phyloP scores from a whole-genome alignment of 1,140 invertebrate species.

The Ericerus pela region DNA sequence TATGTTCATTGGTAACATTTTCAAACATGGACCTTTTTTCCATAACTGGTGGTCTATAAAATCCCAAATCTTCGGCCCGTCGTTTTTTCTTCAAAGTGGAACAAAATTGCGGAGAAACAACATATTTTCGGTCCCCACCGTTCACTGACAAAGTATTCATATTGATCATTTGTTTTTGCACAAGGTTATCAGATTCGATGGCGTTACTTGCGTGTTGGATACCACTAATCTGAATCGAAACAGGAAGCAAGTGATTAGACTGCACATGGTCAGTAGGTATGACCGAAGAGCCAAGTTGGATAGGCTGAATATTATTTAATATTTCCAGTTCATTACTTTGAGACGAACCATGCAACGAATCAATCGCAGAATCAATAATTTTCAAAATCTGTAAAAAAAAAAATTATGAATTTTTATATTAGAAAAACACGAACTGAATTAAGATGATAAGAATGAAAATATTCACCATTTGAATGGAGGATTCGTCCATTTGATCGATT shows the following conservation, averaged over 20 bases:
- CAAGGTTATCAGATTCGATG: too few relatives aligned
- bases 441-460: not conserved
- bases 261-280: not conserved
- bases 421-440: not conserved
- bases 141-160: not conserved
- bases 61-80: not conserved
- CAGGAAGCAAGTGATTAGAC: too few relatives aligned
- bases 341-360: not conserved
- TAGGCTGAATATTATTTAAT: not conserved
- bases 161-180: not conserved
- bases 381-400: not conserved
- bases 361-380: constrained; percentile 1
- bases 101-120: not conserved
- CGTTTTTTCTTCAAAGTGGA: not conserved
- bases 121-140: not conserved
- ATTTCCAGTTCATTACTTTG: too few relatives aligned
- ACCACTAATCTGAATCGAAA: too few relatives aligned
- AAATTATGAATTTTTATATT: not conserved
- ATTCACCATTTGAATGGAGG: not conserved
- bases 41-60: not conserved
- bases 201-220: too few relatives aligned
- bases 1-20: not conserved
- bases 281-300: not conserved
- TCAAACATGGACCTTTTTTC: not conserved
- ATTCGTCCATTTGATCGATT: not conserved